Evolutionary conservation across 2,797 vertebrate species (phyloP).

Genomic region (Lophura swinhoii): DNA sequence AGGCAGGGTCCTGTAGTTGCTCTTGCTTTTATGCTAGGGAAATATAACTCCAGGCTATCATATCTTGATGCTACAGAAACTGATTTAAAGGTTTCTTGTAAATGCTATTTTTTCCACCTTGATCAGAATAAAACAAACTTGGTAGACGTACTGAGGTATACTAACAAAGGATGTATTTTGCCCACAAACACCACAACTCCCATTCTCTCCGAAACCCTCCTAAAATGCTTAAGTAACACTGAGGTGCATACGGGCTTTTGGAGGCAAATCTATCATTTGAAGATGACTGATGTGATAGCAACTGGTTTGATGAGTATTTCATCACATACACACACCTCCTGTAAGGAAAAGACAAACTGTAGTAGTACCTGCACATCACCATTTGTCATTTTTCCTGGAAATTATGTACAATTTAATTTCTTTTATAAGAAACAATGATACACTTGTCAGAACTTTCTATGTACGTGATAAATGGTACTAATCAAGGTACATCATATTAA

Average conservation of each 20-base stretch:
- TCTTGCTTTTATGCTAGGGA: neutral
- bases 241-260: neutral
- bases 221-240: neutral
- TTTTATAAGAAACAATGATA: neutral
- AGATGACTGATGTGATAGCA: neutral
- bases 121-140: slow-evolving; percentile 7
- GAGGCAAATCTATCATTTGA: neutral
- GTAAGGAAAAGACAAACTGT: neutral
- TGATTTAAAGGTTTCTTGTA: neutral
- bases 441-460: neutral
- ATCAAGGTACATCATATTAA: neutral
- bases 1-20: neutral
- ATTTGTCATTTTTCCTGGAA: neutral
- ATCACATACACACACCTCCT: neutral
- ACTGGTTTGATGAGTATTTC: neutral
- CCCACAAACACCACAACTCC: neutral
- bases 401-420: neutral
- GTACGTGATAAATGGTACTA: neutral
- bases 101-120: neutral
- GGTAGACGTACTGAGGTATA: neutral
- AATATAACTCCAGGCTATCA: neutral
- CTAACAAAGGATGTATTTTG: neutral
- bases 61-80: neutral
- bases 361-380: neutral
- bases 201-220: neutral